phyloP scores from a whole-genome alignment of 35 echinoderm and acorn worm genomes.

The Apostichopus parvimensis region DNA sequence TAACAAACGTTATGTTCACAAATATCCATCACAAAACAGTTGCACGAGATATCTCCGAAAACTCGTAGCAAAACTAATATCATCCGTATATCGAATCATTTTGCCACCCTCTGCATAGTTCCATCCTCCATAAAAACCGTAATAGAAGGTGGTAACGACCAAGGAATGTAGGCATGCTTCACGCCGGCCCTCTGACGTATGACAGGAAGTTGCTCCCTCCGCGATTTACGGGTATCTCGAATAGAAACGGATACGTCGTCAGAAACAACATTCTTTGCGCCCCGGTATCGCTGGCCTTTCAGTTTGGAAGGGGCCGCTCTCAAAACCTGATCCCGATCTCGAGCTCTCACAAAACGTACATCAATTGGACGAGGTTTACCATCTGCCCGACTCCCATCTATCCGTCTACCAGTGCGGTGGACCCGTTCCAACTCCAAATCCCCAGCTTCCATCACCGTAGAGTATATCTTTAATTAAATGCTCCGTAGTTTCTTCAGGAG shows the following conservation, averaged over 20 bases:
- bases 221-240: background rate
- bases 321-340: background rate
- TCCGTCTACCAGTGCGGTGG: no score
- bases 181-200: background rate
- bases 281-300: background rate
- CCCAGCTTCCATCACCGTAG: no score
- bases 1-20: no score
- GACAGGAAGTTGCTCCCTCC: background rate
- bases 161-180: slow-evolving; percentile 12
- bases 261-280: background rate
- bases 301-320: background rate
- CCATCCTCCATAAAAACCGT: slow-evolving; percentile 1
- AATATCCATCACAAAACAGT: no score
- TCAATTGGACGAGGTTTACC: background rate
- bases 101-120: background rate
- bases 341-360: background rate
- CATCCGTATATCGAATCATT: no score
- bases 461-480: no score
- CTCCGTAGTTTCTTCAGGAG: no score
- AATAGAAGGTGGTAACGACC: slow-evolving; percentile 7
- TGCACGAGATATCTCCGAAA: no score
- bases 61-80: no score
- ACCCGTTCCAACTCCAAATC: no score
- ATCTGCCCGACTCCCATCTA: no score
- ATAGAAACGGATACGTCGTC: background rate